Evolutionary conservation across 37 sponge, comb jelly and placozoan species (phyloP).

Genomic region (Cliona cf. orientalis): DNA sequence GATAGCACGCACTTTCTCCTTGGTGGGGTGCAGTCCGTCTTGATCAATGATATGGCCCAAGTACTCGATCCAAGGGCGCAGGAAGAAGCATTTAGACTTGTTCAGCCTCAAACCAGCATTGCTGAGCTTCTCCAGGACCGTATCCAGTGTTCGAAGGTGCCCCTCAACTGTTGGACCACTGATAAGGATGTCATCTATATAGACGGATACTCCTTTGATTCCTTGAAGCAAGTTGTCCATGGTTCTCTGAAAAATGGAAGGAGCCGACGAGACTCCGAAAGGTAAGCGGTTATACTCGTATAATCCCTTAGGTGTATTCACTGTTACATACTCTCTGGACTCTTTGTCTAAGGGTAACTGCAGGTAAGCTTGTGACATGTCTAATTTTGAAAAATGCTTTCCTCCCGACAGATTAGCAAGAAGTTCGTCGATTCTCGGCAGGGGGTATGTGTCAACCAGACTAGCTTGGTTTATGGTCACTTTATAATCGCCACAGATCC

Average conservation of each 20-base stretch:
- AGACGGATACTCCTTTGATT: conserved; percentile 18
- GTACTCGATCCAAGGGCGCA: conserved; percentile 12
- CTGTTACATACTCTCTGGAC: conserved; percentile 21
- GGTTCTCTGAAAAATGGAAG: conserved; percentile 40
- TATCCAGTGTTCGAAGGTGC: conserved; percentile 25
- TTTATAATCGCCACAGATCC: conserved; percentile 68
- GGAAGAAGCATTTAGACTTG: background rate
- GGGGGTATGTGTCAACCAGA: conserved; percentile 21
- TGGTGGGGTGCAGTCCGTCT: conserved; percentile 24
- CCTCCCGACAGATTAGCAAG: conserved; percentile 34
- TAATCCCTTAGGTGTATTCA: conserved; percentile 54
- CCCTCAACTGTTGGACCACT: conserved; percentile 17
- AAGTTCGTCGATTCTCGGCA: conserved; percentile 39
- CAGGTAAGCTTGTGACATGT: conserved; percentile 30
- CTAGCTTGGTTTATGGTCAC: conserved; percentile 55
- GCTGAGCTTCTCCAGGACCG: conserved; percentile 3
- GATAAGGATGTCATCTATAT: conserved; percentile 56
- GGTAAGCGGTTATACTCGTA: conserved; percentile 54
- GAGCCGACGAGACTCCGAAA: conserved; percentile 52
- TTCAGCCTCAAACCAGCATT: conserved; percentile 16
- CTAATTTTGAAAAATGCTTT: conserved; percentile 28
- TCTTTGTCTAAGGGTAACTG: conserved; percentile 34
- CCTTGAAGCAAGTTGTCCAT: conserved; percentile 50
- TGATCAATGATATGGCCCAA: conserved; percentile 23
- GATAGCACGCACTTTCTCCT: conserved; percentile 14